A percentile compares a stretch with the other conserved stretches of the same genome.
These are phyloP conservation scores for Cosmorhoe ocellata DNA, from an alignment of 2,888 invertebrate species.

Conservation along the genomic window DNA sequence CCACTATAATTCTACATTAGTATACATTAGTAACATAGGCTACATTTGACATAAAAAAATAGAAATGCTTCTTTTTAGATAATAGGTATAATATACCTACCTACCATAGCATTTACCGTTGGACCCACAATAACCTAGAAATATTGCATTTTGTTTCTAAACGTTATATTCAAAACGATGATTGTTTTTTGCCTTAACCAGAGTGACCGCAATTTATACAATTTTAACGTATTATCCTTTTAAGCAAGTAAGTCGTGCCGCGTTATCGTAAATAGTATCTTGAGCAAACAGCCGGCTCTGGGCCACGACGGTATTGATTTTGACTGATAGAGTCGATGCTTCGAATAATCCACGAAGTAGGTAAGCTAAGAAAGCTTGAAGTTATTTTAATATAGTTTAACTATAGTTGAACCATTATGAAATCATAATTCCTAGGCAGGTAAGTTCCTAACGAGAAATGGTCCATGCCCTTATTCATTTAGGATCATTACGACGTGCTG, in stretches of 20 bases:
- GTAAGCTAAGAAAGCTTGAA: constrained; percentile 15
- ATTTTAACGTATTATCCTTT: constrained; percentile 26
- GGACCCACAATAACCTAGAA: not conserved
- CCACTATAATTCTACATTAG: too few species aligned
- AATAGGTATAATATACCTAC: too few species aligned
- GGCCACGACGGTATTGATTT: constrained; percentile 63
- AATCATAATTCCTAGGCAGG: too few species aligned
- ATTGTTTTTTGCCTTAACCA: constrained; percentile 19
- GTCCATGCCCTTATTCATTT: too few species aligned
- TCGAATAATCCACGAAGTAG: constrained; percentile 29
- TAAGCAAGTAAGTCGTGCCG: constrained; percentile 34
- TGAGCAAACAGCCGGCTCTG: constrained; percentile 56
- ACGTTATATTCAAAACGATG: constrained; percentile 4
- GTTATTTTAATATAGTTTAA: constrained; percentile 3
- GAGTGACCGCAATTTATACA: constrained; percentile 16
- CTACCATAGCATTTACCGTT: not conserved
- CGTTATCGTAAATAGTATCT: constrained; percentile 59
- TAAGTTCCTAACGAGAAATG: too few species aligned
- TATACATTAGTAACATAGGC: too few species aligned
- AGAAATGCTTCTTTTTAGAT: too few species aligned
- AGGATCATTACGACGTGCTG: too few species aligned
- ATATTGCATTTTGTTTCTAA: constrained; percentile 3
- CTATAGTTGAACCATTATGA: not conserved
- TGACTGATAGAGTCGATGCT: constrained; percentile 58
- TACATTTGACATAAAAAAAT: too few species aligned